These are phyloP conservation scores for Diadumene lineata DNA, from an alignment of 92 coral and sea anemone species.

Conservation along the genomic window DNA sequence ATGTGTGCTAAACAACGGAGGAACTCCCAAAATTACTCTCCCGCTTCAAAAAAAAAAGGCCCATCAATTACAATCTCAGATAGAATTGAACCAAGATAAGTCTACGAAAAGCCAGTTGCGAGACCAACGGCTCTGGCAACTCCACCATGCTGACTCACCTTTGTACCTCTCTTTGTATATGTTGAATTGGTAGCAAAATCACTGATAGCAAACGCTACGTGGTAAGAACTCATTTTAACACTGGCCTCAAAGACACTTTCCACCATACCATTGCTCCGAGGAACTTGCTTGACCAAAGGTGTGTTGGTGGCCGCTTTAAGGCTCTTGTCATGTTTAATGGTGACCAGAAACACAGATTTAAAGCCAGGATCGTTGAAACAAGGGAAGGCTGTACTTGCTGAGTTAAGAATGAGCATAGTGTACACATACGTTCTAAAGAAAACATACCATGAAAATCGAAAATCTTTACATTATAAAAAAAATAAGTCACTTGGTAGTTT, in stretches of 20 bases:
- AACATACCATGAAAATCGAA: too few species aligned
- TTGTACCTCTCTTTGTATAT: constrained; percentile 2
- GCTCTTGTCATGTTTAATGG: constrained; percentile 56
- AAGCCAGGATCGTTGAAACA: constrained; percentile 88
- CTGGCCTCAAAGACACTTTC: constrained; percentile 61
- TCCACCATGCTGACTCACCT: too few species aligned
- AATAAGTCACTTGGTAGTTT: too few species aligned
- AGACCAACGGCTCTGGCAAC: too few species aligned
- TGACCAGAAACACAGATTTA: constrained; percentile 64
- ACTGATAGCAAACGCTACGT: constrained; percentile 68
- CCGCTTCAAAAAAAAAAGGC: too few species aligned
- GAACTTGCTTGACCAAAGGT: constrained; percentile 40
- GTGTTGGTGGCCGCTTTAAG: constrained; percentile 76
- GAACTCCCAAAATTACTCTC: too few species aligned
- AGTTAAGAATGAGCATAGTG: constrained; percentile 66
- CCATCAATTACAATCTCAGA: too few species aligned
- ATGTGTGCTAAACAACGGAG: too few species aligned
- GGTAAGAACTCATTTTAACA: constrained; percentile 79
- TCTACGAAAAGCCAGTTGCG: too few species aligned
- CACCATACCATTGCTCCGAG: constrained; percentile 53
- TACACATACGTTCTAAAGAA: constrained; percentile 61
- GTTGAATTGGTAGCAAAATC: constrained; percentile 76
- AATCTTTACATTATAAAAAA: too few species aligned
- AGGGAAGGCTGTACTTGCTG: constrained; percentile 85
- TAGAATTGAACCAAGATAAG: too few species aligned